A percentile compares a stretch with the other conserved stretches of the same genome.
phyloP scores from a whole-genome alignment of 2,797 vertebrate species.

The Cygnus olor region DNA sequence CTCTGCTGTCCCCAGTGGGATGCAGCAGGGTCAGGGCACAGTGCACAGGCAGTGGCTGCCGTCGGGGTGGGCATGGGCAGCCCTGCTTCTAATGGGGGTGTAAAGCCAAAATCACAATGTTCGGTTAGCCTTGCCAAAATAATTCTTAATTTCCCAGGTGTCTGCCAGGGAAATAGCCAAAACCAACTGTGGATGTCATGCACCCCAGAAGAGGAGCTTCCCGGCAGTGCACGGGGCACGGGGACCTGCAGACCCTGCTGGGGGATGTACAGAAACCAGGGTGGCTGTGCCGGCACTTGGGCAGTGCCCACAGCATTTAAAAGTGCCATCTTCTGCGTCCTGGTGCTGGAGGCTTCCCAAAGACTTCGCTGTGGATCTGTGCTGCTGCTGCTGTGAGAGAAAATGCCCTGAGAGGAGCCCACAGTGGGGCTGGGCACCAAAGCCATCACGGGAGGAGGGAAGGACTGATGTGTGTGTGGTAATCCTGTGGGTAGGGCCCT shows the following conservation, averaged over 20 bases:
- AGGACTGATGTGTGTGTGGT: neutral
- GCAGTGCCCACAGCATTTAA: neutral
- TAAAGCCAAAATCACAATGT: neutral
- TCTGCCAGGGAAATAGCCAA: neutral
- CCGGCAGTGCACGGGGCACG: neutral
- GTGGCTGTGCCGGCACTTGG: neutral
- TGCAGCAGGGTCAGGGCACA: neutral
- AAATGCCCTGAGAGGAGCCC: no score
- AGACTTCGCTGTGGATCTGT: no score
- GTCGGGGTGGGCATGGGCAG: neutral
- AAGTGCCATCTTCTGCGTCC: no score
- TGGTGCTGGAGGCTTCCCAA: no score
- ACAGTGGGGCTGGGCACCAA: no score
- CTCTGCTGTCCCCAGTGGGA: accelerated
- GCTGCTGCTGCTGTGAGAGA: no score
- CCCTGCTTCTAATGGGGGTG: neutral
- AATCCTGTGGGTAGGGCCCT: neutral
- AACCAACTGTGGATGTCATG: neutral
- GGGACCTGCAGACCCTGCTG: neutral
- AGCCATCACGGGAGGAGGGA: neutral
- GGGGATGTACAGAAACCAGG: neutral
- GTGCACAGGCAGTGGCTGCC: neutral
- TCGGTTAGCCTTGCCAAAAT: neutral
- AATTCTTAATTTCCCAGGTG: neutral
- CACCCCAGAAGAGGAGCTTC: neutral